Base-by-base conservation (phyloP, 2,888 invertebrate genomes). In the Mimachlamys varia region DNA sequence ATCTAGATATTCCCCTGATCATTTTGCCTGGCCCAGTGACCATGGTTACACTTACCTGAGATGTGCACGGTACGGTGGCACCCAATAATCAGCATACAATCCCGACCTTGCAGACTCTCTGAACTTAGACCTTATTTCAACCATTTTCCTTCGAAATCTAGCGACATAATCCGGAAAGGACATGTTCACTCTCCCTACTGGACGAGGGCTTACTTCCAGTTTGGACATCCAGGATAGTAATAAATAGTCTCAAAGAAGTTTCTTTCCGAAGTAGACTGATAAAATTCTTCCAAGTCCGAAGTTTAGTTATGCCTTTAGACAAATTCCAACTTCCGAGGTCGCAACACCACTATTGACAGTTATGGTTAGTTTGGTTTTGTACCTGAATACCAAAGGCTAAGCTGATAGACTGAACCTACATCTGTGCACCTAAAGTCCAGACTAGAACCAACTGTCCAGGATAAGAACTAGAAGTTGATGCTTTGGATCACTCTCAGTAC, bases 121-220 rank as follows among this genome's bases (percentile, higher is more conserved):
- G 89, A 94, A 95, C 17, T 94, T 92, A 22, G 94, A 93, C n/a
- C 95, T 93, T 88, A 95, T 95, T 90, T 95, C 94, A 88, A 95
- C 94, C 95, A 95, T 95, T 93, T 95, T 95, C 90, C 94, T 93
- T 53, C 95, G 93, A 91, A 95, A 95, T 90, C 93, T 94, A 87
- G 95, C 93, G 87, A 95, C 95, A 93, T 95, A 95, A 91, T 95
- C 95, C 44, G 95, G 95, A 90, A 95, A 95, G 58, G 95, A 93
- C 94, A 94, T 94, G 88, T 91, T 94, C 90, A 90, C 90, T 92
- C 88, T 92, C 93, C 93, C 89, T 91, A 92, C 89, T 91, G 89
- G 87, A 22, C 90, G 76, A 37, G 22, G 58, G 49, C 88, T 91
- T 12, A 89, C 37, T 37, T 91, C 89, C 76, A 89, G 88, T 22